Evolutionary conservation across 2,888 invertebrate genomes (phyloP), one percentile per base, ranked within the genome.

Genomic region (Acleris holmiana): DNA sequence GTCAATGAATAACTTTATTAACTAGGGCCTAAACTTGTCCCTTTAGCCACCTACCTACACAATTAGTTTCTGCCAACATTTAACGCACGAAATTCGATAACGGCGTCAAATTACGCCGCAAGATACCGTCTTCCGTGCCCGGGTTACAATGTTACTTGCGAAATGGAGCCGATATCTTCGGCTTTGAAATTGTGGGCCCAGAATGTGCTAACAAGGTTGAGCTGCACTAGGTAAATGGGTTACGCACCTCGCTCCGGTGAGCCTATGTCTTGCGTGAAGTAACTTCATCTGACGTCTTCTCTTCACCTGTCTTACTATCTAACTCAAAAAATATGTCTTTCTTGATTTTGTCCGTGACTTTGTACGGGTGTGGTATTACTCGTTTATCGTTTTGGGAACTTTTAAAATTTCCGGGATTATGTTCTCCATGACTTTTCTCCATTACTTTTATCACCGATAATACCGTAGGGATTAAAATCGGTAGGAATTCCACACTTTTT

Each of bases 201-300:
- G 13, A 58, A 48, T 41, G 23, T 59, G 19, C 53, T 54, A 59
- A 63, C 46, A 53, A 40, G 47, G 57, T 63, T 57, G 57, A 51
- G 57, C 47, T 58, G 57, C 63, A 57, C 19, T 58, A 7, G 35
- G 56, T 51, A 56, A 62, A 56, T 21, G 44, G 44, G 56, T 62
- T 62, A 62, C 40, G 35, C 17, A 35, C 53, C 18, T 15, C 54
- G 23, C 41, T 23, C 49, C 19, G 25, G 47, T 49, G 29, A 29
- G 61, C 61, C 61, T 53, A 19, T 17, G 44, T 21, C 23, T 48
- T 55, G 61, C 61, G 48, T 55, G 40, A 49, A 17, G 15, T 25
- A 21, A 25, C 53, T 51, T 13, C 35, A 13, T 19, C 53, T 53
- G 40, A 53, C 18, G 40, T 15, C 13, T 21, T 35, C 17, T 15